These are phyloP conservation scores for Leucoraja ocellata DNA, from an alignment of 2,797 vertebrate species.

Conservation along the genomic window DNA sequence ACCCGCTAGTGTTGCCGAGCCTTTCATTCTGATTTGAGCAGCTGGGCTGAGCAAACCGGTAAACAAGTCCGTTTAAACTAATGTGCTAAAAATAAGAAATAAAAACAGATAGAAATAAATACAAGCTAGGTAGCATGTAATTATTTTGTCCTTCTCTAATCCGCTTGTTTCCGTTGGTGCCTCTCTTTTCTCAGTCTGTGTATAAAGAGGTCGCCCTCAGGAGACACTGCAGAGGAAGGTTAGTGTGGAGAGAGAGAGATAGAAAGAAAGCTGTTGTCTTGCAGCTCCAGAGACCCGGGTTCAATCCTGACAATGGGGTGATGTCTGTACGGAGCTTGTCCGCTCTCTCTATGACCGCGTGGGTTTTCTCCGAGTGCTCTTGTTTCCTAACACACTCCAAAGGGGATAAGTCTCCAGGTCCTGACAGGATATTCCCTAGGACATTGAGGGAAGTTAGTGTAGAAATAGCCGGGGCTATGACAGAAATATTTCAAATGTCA, in stretches of 20 bases:
- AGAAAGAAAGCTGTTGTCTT: no score
- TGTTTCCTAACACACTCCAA: no score
- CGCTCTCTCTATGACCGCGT: no score
- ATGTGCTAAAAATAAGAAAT: constrained; percentile 24
- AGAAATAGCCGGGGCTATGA: no score
- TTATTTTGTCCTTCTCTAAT: constrained; percentile 27
- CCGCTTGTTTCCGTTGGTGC: background rate
- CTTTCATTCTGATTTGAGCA: constrained; percentile 19
- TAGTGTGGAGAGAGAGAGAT: background rate
- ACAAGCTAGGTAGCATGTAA: background rate
- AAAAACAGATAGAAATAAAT: background rate
- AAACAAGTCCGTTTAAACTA: background rate
- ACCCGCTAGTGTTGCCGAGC: background rate
- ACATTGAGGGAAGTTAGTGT: no score
- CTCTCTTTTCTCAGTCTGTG: background rate
- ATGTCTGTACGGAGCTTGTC: no score
- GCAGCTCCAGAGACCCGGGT: no score
- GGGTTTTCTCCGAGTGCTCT: no score
- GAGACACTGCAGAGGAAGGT: background rate
- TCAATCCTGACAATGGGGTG: no score
- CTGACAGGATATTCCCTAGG: no score
- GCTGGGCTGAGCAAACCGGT: constrained; percentile 33
- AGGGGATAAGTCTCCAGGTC: no score
- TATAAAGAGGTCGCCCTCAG: background rate
- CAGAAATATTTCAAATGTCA: no score